Conservation (phyloP, 2,888 invertebrate species). For the Esperia sulphurella region DNA sequence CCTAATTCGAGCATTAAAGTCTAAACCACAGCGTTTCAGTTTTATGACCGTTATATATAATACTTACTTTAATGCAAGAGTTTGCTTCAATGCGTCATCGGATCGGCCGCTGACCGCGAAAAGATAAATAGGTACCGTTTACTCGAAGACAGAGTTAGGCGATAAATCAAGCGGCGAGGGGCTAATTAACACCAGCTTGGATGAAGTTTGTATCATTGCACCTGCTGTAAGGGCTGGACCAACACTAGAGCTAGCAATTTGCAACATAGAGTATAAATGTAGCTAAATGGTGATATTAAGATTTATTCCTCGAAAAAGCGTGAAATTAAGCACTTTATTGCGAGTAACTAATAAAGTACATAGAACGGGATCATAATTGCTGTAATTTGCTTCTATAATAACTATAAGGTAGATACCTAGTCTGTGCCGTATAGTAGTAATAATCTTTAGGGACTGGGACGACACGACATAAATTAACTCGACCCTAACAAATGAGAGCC, state of each 20-base stretch:
- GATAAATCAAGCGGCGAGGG: constrained; percentile 59
- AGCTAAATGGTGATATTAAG: constrained; percentile 12
- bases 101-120: constrained; percentile 27
- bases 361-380: background rate
- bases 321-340: constrained; percentile 9
- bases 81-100: constrained; percentile 31
- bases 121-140: constrained; percentile 43
- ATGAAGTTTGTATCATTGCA: constrained; percentile 47
- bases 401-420: background rate
- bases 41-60: constrained; percentile 4
- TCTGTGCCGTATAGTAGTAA: too few relatives aligned
- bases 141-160: constrained; percentile 45
- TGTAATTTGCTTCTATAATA: background rate
- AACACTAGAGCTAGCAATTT: constrained; percentile 34
- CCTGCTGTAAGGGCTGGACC: constrained; percentile 35
- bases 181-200: constrained; percentile 56
- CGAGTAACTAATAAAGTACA: background rate
- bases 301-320: constrained; percentile 18
- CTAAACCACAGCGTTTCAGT: constrained; percentile 2
- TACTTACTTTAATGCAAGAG: constrained; percentile 4
- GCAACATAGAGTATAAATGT: constrained; percentile 18
- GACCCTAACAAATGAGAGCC: constrained; percentile 17
- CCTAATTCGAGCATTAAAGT: background rate
- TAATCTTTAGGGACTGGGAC: background rate
- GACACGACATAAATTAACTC: constrained; percentile 1